These are phyloP conservation scores for Flabesymbios commensalis DNA, from an alignment of 2,888 invertebrate genomes.

Conservation along the genomic window DNA sequence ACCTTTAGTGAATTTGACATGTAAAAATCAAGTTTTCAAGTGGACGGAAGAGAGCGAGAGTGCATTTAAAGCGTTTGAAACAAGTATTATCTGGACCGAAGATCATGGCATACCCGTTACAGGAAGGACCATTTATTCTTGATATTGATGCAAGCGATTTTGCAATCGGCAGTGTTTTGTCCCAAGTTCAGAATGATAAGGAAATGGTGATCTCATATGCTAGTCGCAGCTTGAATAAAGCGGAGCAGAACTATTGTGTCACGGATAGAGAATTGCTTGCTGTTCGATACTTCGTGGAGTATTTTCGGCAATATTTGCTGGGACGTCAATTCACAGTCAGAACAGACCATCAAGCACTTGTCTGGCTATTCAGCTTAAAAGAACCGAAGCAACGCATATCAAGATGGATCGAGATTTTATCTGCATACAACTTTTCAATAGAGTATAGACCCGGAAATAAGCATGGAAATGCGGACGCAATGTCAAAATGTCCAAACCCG, in stretches of 20 bases:
- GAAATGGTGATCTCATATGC: conserved; percentile 26
- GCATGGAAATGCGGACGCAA: conserved; percentile 29
- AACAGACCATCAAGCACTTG: conserved; percentile 26
- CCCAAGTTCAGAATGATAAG: conserved; percentile 18
- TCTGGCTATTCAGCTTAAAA: conserved; percentile 22
- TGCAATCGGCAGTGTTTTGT: conserved; percentile 17
- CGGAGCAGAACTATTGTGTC: conserved; percentile 19
- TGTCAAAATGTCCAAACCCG: conserved; percentile 21
- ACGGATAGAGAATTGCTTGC: conserved; percentile 20
- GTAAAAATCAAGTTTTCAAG: background rate
- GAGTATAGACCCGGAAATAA: conserved; percentile 28
- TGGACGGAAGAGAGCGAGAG: background rate
- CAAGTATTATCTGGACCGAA: background rate
- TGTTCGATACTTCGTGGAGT: conserved; percentile 14
- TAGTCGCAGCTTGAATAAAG: conserved; percentile 17
- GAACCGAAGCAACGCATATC: conserved; percentile 19
- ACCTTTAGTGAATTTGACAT: conserved; percentile 3
- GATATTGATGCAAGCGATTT: background rate
- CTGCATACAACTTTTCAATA: conserved; percentile 24
- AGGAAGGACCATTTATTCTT: background rate
- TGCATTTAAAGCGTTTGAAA: conserved; percentile 1
- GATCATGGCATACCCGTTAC: background rate
- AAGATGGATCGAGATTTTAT: conserved; percentile 25
- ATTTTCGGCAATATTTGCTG: conserved; percentile 26
- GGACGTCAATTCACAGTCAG: conserved; percentile 19